phyloP scores from a whole-genome alignment of 1,140 invertebrate species.

The Steinernema feltiae region DNA sequence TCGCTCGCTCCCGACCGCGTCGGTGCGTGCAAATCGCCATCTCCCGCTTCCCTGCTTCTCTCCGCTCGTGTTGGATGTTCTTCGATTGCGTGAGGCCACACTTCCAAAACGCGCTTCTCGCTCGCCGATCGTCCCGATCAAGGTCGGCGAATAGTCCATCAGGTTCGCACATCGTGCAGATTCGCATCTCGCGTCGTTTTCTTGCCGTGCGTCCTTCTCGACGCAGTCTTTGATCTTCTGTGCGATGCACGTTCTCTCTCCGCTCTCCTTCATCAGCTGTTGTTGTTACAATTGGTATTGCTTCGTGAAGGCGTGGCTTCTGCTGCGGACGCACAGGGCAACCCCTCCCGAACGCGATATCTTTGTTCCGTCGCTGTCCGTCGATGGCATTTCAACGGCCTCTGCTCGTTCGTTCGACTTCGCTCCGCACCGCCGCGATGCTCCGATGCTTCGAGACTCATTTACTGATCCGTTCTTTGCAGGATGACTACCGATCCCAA shows the following conservation, averaged over 20 bases:
- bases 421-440: background rate
- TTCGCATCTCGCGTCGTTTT: background rate
- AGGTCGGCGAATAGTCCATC: background rate
- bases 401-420: background rate
- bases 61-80: background rate
- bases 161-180: no score
- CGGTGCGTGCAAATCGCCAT: background rate
- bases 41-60: background rate
- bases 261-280: background rate
- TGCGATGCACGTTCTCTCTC: background rate
- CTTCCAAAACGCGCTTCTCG: no score
- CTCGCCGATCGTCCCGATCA: no score
- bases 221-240: background rate
- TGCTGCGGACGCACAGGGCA: background rate
- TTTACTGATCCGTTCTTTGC: background rate
- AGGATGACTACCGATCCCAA: slow-evolving; percentile 11
- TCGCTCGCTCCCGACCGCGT: background rate
- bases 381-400: background rate
- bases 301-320: background rate
- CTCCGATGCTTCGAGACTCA: no score
- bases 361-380: background rate
- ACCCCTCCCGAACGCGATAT: background rate
- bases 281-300: background rate
- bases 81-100: background rate
- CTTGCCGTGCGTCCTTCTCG: background rate